A percentile compares a stretch with the other conserved stretches of the same genome.
Conservation (phyloP, 2,888 invertebrate species). For the Isotomurus palustris region DNA sequence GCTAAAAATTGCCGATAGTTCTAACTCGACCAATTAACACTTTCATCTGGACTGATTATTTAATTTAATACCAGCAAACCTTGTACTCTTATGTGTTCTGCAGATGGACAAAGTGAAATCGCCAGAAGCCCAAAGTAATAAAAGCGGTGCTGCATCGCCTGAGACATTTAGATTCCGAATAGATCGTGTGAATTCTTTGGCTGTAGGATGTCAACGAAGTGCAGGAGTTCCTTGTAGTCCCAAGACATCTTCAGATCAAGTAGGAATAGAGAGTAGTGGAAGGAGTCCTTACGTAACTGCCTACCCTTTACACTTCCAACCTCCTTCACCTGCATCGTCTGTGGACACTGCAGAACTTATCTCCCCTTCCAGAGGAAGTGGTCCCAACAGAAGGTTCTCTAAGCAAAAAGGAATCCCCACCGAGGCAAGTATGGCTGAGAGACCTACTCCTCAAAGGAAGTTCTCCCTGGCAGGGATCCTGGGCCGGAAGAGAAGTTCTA, state of each 20-base stretch:
- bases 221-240: neutral
- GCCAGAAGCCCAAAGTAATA: too few relatives aligned
- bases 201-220: conserved; percentile 31
- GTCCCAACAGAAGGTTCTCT: neutral
- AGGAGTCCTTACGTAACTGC: conserved; percentile 16
- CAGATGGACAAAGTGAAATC: conserved; percentile 2
- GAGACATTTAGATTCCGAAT: conserved; percentile 39
- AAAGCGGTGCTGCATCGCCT: neutral
- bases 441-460: conserved; percentile 17
- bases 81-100: neutral
- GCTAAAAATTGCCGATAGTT: too few relatives aligned
- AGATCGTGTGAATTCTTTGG: conserved; percentile 41
- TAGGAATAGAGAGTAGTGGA: neutral
- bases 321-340: neutral
- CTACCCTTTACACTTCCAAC: conserved; percentile 8
- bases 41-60: too few relatives aligned
- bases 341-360: conserved; percentile 10
- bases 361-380: neutral
- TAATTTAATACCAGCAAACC: neutral
- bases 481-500: conserved; percentile 34
- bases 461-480: conserved; percentile 29
- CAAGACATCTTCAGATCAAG: neutral
- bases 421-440: conserved; percentile 6
- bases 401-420: conserved; percentile 5
- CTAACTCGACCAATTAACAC: too few relatives aligned